These are phyloP conservation scores for Erinaceus europaeus DNA, from an alignment of 2,113 vertebrate genomes.

Conservation along the genomic window DNA sequence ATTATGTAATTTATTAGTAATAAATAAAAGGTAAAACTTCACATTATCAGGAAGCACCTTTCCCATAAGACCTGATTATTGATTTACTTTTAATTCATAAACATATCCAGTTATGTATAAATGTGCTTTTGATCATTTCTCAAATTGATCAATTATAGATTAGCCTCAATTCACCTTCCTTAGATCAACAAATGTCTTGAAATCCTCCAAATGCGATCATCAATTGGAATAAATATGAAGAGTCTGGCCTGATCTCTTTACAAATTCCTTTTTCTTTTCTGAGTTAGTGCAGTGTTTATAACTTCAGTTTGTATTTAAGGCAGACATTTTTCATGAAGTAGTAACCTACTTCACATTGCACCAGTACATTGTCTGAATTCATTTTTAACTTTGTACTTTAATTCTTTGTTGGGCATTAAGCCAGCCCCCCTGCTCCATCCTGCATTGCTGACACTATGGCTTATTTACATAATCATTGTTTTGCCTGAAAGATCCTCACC, in stretches of 20 bases:
- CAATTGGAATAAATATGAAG: background rate
- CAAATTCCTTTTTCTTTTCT: constrained; percentile 1
- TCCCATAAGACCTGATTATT: background rate
- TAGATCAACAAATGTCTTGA: background rate
- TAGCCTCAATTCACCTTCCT: background rate
- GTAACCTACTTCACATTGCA: background rate
- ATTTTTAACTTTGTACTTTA: background rate
- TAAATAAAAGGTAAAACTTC: constrained; percentile 20
- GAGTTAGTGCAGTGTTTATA: background rate
- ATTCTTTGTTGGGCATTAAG: background rate
- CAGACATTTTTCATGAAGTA: background rate
- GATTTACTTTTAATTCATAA: background rate
- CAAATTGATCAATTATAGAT: constrained; percentile 15
- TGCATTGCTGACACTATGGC: too few relatives aligned
- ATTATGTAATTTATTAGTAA: constrained; percentile 6
- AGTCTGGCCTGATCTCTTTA: background rate
- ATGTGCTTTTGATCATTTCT: constrained; percentile 2
- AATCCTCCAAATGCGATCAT: constrained; percentile 31
- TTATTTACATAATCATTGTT: too few relatives aligned
- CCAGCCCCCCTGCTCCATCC: too few relatives aligned
- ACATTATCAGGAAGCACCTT: background rate
- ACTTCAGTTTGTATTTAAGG: background rate
- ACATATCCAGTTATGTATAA: background rate
- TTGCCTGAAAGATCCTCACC: too few relatives aligned
- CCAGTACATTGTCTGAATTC: background rate